These are phyloP conservation scores for Cephus pygmeus DNA, from an alignment of 2,888 invertebrate species.

Conservation along the genomic window DNA sequence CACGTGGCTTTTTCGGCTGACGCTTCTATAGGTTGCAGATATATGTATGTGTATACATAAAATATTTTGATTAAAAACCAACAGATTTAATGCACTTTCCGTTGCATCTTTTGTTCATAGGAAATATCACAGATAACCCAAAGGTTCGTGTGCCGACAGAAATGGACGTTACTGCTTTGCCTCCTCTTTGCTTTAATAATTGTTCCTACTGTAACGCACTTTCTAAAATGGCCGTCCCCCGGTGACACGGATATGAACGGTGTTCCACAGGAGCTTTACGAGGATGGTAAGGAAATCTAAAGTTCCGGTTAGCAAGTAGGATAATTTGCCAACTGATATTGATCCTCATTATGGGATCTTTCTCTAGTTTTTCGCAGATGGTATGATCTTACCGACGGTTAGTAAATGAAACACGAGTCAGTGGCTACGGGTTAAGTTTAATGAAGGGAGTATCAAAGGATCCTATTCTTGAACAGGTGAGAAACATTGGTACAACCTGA, in stretches of 20 bases:
- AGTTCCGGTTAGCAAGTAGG: no score
- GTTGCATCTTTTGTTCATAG: not conserved
- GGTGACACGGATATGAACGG: slow-evolving; percentile 17
- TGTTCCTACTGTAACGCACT: not conserved
- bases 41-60: no score
- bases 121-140: not conserved
- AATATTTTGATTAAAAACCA: no score
- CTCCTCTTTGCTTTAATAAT: slow-evolving; percentile 8
- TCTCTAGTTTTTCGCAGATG: slow-evolving; percentile 37
- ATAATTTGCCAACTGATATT: not conserved
- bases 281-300: slow-evolving; percentile 17
- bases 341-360: not conserved
- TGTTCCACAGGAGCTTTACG: slow-evolving; percentile 17
- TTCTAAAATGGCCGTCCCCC: not conserved
- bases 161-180: slow-evolving; percentile 10
- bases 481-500: slow-evolving; percentile 40
- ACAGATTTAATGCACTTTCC: not conserved
- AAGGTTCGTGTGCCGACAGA: slow-evolving; percentile 16
- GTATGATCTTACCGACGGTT: slow-evolving; percentile 35
- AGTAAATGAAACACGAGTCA: not conserved
- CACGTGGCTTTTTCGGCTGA: not conserved
- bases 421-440: not conserved
- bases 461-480: slow-evolving; percentile 11
- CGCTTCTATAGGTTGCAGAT: not conserved
- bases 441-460: not conserved